Percentiles rank a stretch among this genome's conserved stretches.
phyloP scores from a whole-genome alignment of 2,888 invertebrate genomes.

The Ditula angustiorana region DNA sequence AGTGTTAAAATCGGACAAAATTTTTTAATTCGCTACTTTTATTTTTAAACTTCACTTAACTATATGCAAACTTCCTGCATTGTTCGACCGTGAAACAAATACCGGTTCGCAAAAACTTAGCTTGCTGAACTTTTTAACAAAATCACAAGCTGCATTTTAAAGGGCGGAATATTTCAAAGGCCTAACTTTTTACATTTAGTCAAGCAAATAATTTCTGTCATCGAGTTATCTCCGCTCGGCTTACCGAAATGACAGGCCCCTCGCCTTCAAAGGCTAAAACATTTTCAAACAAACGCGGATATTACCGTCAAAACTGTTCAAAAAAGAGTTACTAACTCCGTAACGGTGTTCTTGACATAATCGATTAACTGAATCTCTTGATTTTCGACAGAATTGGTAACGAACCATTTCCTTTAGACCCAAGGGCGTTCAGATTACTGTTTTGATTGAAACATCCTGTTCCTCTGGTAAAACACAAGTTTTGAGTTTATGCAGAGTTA shows the following conservation, averaged over 20 bases:
- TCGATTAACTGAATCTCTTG: conserved; percentile 24
- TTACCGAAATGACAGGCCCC: conserved; percentile 43
- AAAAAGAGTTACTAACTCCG: conserved; percentile 42
- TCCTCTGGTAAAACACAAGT: conserved; percentile 11
- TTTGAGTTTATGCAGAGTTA: neutral
- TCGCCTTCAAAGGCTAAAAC: conserved; percentile 52
- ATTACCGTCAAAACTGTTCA: conserved; percentile 60
- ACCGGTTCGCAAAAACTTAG: neutral
- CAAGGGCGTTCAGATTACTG: conserved; percentile 2
- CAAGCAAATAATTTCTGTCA: conserved; percentile 46
- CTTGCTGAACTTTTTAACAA: neutral
- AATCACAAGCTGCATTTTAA: conserved; percentile 23
- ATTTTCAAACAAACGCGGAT: conserved; percentile 61
- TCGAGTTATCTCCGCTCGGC: conserved; percentile 46
- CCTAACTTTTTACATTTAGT: conserved; percentile 43
- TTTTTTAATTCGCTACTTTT: too few relatives aligned
- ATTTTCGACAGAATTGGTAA: conserved; percentile 19
- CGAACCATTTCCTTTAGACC: conserved; percentile 21
- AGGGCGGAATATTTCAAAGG: conserved; percentile 26
- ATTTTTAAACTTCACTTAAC: too few relatives aligned
- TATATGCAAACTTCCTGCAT: neutral
- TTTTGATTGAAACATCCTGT: conserved; percentile 22
- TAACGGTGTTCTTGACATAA: conserved; percentile 35
- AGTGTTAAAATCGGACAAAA: neutral
- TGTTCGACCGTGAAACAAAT: neutral